Base-by-base conservation (phyloP, 2,888 invertebrate species). In the Apoderus coryli region DNA sequence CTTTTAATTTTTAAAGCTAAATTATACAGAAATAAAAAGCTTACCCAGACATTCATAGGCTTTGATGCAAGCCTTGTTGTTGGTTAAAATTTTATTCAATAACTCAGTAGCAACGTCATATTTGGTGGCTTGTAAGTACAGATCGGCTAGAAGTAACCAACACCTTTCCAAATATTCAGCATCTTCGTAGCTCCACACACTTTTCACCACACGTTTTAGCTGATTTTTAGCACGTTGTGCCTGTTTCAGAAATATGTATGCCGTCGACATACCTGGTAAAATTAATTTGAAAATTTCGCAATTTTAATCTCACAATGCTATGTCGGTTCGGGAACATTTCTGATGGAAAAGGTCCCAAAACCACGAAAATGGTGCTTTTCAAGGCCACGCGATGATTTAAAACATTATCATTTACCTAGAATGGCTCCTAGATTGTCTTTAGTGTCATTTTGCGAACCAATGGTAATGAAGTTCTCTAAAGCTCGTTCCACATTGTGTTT, bases 121-220 rank as follows among this genome's bases (percentile, higher is more conserved):
- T 53, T 93, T 85, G 10, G 76, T 77, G 45, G 72, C 76, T 48
- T 79, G 78, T 30, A 82, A 69, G 49, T 85, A 92, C 42, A 81
- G 78, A 40, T 95, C 93, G 0, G 89, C 84, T n/a, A 95, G 62
- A 25, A 95, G 65, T 4, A 96, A 54, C 96, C 96, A 96, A 54
- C 90, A 85, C 37, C 85, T 73, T 60, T 96, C 96, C 35, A 96
- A 62, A 47, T 93, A 90, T 49, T 95, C 93, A 0, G 93, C 90
- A 47, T 93, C 92, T 54, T 93, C 90, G 43, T 92, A 86, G 9
- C 78, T 88, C 95, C 95, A 96, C 1, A 67, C 63, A 29, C 76
- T 73, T 41, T 86, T 82, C 1, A 80, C 72, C 10, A 95, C 73
- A 14, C 89, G 65, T 57, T 96, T 96, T 29, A 98, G 56, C 45